phyloP scores from a whole-genome alignment of 53 echinoderm and acorn worm species.

The Temnopleurus reevesii region DNA sequence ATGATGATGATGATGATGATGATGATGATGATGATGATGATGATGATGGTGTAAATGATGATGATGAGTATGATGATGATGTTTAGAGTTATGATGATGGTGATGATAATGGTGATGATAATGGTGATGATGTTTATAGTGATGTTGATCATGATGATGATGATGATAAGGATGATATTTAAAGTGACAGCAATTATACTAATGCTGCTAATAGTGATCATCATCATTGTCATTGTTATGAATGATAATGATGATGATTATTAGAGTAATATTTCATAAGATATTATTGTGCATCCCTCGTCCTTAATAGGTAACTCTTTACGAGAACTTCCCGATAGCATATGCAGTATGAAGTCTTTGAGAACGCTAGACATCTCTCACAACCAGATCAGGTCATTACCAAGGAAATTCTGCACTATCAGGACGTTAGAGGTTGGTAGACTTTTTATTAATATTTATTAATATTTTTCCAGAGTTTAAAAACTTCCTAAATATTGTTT shows the following conservation, averaged over 20 bases:
- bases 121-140: background rate
- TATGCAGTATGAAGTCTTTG: slow-evolving; percentile 73
- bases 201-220: background rate
- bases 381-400: slow-evolving; percentile 73
- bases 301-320: slow-evolving; percentile 65
- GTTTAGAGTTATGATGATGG: background rate
- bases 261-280: too few relatives aligned
- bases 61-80: background rate
- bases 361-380: slow-evolving; percentile 69
- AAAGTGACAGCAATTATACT: background rate
- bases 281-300: too few relatives aligned
- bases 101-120: background rate
- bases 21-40: background rate
- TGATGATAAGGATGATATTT: background rate
- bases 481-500: too few relatives aligned
- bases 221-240: background rate
- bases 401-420: slow-evolving; percentile 69
- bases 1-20: background rate
- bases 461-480: background rate
- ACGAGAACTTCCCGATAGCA: slow-evolving; percentile 70
- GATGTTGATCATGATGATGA: background rate
- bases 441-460: too few relatives aligned
- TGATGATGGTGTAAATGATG: background rate
- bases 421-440: slow-evolving; percentile 78
- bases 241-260: background rate